Evolutionary conservation across 2,113 vertebrate genomes (phyloP).

Genomic region (Anolis sagrei): DNA sequence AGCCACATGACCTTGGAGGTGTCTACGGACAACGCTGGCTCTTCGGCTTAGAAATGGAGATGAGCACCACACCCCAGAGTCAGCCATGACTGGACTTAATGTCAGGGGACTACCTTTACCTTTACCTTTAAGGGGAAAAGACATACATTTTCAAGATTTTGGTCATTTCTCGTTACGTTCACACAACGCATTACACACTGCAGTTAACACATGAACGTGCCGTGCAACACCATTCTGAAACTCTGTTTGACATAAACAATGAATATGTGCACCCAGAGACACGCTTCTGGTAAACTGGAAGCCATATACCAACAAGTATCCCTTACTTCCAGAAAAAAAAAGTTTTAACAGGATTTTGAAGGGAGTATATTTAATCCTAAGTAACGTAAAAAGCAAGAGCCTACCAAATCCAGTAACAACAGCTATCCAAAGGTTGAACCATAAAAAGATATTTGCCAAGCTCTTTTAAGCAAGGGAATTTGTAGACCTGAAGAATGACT

Average conservation of each 20-base stretch:
- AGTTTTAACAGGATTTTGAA: neutral
- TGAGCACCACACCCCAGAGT: too few relatives aligned
- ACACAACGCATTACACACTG: too few relatives aligned
- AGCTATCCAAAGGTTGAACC: neutral
- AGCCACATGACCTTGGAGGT: too few relatives aligned
- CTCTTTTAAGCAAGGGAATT: neutral
- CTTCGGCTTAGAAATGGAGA: too few relatives aligned
- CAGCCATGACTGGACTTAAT: too few relatives aligned
- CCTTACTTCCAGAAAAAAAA: neutral
- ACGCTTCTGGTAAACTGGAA: neutral
- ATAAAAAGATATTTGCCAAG: neutral
- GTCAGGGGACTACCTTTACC: too few relatives aligned
- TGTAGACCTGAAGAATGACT: neutral
- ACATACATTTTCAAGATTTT: too few relatives aligned
- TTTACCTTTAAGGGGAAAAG: too few relatives aligned
- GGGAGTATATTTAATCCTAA: neutral
- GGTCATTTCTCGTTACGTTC: too few relatives aligned
- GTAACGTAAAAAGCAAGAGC: neutral
- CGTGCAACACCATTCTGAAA: too few relatives aligned
- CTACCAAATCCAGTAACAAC: neutral
- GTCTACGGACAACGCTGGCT: too few relatives aligned
- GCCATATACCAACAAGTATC: neutral
- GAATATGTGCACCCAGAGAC: neutral
- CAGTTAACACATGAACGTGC: too few relatives aligned
- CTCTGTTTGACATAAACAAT: neutral